Percentiles rank a stretch among this genome's conserved stretches.
These are phyloP conservation scores for Sepiola atlantica DNA, from an alignment of 2,888 invertebrate species.

Conservation along the genomic window DNA sequence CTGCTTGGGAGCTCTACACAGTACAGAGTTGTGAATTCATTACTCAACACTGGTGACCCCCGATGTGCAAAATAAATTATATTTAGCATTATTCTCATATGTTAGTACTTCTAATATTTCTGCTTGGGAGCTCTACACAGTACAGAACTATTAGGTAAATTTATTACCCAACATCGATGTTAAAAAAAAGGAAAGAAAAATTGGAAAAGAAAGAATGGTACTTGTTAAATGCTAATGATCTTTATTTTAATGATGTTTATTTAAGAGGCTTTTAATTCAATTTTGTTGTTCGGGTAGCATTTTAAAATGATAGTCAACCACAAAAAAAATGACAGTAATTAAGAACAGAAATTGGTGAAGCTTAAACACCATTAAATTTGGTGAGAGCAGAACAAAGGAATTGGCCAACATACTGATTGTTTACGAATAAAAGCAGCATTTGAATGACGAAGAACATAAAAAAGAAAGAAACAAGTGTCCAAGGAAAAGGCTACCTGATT, in stretches of 20 bases:
- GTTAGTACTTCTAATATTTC: no score
- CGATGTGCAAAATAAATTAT: no score
- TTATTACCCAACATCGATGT: no score
- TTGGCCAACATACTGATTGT: neutral
- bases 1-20: no score
- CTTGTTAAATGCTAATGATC: neutral
- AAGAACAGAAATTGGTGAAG: neutral
- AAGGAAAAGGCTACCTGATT: conserved; percentile 64
- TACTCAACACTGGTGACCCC: no score
- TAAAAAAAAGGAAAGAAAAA: no score
- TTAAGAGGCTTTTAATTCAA: neutral
- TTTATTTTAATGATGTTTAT: neutral
- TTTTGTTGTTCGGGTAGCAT: neutral
- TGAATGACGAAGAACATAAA: neutral
- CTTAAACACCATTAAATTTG: neutral
- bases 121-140: no score
- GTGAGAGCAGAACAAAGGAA: neutral
- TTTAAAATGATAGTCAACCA: neutral
- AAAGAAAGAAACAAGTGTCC: neutral
- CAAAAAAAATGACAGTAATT: neutral
- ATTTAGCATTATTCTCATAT: no score
- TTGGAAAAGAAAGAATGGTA: neutral
- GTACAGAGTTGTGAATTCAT: no score
- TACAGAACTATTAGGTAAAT: no score
- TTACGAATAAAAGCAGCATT: neutral